These are phyloP conservation scores for Cherax quadricarinatus DNA, from an alignment of 1,140 invertebrate species.

Conservation along the genomic window DNA sequence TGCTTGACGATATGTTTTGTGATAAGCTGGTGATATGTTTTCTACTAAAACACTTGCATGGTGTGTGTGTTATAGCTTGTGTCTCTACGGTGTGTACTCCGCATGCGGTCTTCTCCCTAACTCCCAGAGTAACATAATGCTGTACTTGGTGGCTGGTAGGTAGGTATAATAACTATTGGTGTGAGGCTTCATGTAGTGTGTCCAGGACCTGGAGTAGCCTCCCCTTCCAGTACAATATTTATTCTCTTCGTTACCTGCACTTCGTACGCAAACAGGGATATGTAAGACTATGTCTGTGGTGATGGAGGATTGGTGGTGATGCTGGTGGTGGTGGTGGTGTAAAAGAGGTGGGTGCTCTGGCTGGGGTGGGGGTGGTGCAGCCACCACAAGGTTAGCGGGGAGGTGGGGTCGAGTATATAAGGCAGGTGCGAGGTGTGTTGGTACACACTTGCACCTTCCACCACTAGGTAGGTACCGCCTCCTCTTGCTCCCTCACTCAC, in stretches of 20 bases:
- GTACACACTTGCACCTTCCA: neutral
- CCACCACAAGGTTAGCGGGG: neutral
- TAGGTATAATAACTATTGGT: neutral
- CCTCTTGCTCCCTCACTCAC: neutral
- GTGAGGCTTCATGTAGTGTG: neutral
- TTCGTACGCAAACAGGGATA: too few relatives aligned
- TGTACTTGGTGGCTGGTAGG: neutral
- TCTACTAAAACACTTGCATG: too few relatives aligned
- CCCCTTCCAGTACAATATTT: too few relatives aligned
- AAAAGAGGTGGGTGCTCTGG: neutral
- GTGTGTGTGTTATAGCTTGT: too few relatives aligned
- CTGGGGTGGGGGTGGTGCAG: neutral
- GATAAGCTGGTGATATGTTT: too few relatives aligned
- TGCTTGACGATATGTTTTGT: too few relatives aligned
- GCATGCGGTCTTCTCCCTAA: too few relatives aligned
- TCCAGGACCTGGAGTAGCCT: too few relatives aligned
- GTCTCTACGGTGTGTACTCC: too few relatives aligned
- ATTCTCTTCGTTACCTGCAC: too few relatives aligned
- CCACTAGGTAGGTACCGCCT: neutral
- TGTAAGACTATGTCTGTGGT: too few relatives aligned
- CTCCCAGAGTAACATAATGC: too few relatives aligned
- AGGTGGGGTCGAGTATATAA: constrained; percentile 5
- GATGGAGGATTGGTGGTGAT: neutral
- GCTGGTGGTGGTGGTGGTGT: neutral
- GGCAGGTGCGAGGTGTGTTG: neutral